Evolutionary conservation across 2,113 vertebrate genomes (phyloP).

Genomic region (Podarcis cretensis): DNA sequence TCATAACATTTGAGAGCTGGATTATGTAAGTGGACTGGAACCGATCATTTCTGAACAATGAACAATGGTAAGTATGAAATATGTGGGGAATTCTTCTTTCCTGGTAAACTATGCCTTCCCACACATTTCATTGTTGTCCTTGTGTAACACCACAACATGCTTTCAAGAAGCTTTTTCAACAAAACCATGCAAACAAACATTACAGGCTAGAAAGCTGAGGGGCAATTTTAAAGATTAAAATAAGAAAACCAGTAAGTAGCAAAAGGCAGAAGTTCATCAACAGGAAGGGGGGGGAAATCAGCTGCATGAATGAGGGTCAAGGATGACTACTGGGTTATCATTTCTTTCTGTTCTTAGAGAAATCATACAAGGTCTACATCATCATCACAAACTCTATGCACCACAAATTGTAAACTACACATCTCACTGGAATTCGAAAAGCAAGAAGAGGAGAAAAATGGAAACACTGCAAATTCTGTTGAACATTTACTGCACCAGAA

Average conservation of each 20-base stretch:
- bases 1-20: background rate
- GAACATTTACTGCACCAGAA: background rate
- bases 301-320: background rate
- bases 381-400: background rate
- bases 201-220: background rate
- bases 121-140: background rate
- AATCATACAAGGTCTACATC: background rate
- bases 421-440: background rate
- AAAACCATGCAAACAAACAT: background rate
- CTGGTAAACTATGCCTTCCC: background rate
- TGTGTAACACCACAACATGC: background rate
- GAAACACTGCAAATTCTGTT: background rate
- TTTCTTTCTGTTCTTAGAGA: background rate
- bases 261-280: background rate
- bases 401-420: no score
- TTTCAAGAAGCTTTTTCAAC: background rate
- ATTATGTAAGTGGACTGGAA: background rate
- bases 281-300: background rate
- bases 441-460: background rate
- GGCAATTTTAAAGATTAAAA: background rate
- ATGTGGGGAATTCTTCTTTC: background rate
- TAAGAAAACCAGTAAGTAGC: background rate
- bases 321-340: background rate
- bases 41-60: background rate
- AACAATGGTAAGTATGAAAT: background rate